Evolutionary conservation across 2,888 invertebrate species (phyloP).

Genomic region (Hyposoter dolosus): DNA sequence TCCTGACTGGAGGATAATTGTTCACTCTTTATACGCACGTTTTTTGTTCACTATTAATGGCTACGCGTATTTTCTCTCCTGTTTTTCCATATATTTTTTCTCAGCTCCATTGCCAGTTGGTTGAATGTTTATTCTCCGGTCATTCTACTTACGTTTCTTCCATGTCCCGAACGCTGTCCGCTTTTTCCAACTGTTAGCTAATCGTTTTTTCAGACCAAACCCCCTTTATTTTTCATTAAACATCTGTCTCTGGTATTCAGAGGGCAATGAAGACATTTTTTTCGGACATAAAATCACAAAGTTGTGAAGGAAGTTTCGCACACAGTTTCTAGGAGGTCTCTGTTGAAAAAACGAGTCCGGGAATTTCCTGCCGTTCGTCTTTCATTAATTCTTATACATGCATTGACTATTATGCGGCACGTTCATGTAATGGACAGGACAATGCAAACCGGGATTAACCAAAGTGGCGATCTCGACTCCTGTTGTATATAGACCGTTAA

Average conservation of each 20-base stretch:
- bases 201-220: background rate
- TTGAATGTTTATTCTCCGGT: background rate
- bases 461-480: slow-evolving; percentile 61
- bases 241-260: background rate
- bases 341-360: background rate
- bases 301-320: background rate
- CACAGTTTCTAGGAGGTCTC: background rate
- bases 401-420: slow-evolving; percentile 8
- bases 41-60: slow-evolving; percentile 26
- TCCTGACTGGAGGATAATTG: slow-evolving; percentile 3
- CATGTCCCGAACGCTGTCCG: background rate
- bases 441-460: slow-evolving; percentile 63
- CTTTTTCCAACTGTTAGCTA: background rate
- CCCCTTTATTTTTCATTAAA: background rate
- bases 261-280: background rate
- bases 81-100: slow-evolving; percentile 10
- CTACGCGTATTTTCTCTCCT: background rate
- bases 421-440: slow-evolving; percentile 46
- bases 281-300: background rate
- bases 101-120: slow-evolving; percentile 11
- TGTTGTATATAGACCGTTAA: slow-evolving; percentile 7
- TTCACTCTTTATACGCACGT: background rate
- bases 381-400: background rate
- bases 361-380: background rate
- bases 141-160: slow-evolving; percentile 1